These are phyloP conservation scores for Platichthys flesus DNA, from an alignment of 2,113 vertebrate species.

Conservation along the genomic window DNA sequence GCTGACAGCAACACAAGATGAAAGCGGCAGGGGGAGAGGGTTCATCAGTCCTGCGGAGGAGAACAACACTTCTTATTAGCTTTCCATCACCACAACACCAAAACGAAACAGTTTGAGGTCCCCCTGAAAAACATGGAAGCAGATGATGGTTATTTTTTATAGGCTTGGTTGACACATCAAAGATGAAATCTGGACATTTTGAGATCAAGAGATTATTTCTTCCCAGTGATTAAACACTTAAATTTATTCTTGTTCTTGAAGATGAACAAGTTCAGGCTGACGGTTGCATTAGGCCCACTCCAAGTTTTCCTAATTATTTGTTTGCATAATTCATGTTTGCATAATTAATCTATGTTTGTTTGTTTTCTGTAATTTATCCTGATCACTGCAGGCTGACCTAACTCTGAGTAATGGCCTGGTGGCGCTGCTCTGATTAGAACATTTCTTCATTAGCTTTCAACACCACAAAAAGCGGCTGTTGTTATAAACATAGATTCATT, in stretches of 20 bases:
- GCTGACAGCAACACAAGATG: constrained; percentile 5
- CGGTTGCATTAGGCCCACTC: not conserved
- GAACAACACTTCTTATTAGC: constrained; percentile 1
- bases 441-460: constrained; percentile 47
- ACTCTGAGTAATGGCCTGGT: constrained; percentile 37
- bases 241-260: constrained; percentile 11
- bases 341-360: not conserved
- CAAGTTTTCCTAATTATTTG: constrained; percentile 2
- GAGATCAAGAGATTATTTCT: not conserved
- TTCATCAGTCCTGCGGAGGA: constrained; percentile 11
- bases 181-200: not conserved
- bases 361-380: constrained; percentile 23
- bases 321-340: not conserved
- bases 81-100: constrained; percentile 4
- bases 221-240: no score
- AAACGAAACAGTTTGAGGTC: not conserved
- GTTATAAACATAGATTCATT: constrained; percentile 33
- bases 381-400: constrained; percentile 23
- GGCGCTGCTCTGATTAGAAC: constrained; percentile 33
- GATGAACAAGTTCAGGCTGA: constrained; percentile 3
- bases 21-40: constrained; percentile 9
- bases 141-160: not conserved
- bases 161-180: not conserved
- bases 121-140: not conserved
- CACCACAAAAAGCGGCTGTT: constrained; percentile 25